A percentile compares a stretch with the other conserved stretches of the same genome.
These are phyloP conservation scores for Clarias gariepinus DNA, from an alignment of 2,113 vertebrate genomes.

Conservation along the genomic window DNA sequence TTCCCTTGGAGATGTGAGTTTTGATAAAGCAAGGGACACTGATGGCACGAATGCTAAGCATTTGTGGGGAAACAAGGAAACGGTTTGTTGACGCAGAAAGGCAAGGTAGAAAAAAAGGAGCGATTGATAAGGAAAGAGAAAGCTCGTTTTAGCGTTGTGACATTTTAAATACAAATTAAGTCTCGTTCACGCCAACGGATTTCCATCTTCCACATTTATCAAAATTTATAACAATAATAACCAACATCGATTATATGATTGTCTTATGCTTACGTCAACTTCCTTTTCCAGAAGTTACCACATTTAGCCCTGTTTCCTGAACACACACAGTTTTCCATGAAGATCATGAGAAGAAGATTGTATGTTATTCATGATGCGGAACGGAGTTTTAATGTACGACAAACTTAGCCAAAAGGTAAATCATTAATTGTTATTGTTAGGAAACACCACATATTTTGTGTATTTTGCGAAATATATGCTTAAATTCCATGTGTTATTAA, in stretches of 20 bases:
- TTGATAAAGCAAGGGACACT: not conserved
- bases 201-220: not conserved
- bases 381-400: not conserved
- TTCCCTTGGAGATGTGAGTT: not conserved
- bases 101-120: not conserved
- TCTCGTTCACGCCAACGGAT: not conserved
- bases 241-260: not conserved
- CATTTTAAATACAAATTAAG: not conserved
- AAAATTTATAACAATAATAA: no score
- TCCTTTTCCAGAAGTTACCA: not conserved
- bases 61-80: conserved; percentile 17
- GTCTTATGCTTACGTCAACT: not conserved
- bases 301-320: not conserved
- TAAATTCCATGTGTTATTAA: not conserved
- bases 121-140: conserved; percentile 2
- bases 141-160: not conserved
- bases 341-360: not conserved
- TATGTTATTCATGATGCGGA: no score
- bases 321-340: not conserved
- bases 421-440: not conserved
- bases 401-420: not conserved
- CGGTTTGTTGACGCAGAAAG: conserved; percentile 5
- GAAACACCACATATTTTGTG: no score
- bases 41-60: not conserved
- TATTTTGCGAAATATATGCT: not conserved